Evolutionary conservation across 2,113 vertebrate species (phyloP).

Genomic region (Bagarius yarrelli): DNA sequence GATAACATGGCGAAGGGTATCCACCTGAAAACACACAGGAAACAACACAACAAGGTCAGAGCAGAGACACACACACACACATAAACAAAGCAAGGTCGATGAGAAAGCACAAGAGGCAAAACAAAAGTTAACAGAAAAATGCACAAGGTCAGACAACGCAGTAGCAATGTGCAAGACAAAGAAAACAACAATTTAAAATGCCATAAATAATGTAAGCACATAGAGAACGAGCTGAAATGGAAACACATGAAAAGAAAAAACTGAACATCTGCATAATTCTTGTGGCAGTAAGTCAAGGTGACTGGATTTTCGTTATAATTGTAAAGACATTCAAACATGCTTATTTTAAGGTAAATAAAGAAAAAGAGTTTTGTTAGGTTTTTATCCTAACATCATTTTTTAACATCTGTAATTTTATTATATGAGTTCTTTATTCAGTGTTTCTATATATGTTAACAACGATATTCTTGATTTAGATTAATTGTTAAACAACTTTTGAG

Average conservation of each 20-base stretch:
- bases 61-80: constrained; percentile 57
- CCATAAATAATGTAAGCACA: constrained; percentile 19
- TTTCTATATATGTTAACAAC: neutral
- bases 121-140: constrained; percentile 27
- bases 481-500: neutral
- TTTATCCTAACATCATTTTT: no score
- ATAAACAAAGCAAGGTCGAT: constrained; percentile 38
- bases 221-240: neutral
- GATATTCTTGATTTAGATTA: neutral
- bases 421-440: no score
- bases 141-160: constrained; percentile 50
- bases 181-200: constrained; percentile 33
- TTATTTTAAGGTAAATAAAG: no score
- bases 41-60: constrained; percentile 69
- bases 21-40: constrained; percentile 87
- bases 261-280: constrained; percentile 27
- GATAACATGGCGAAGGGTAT: constrained; percentile 99
- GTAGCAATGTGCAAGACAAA: constrained; percentile 9
- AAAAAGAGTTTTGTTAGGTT: neutral
- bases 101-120: neutral
- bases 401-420: neutral
- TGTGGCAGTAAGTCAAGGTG: constrained; percentile 20
- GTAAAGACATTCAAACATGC: no score
- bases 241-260: neutral
- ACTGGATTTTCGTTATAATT: constrained; percentile 5